phyloP scores from a whole-genome alignment of 2,113 vertebrate species.

The Siniperca chuatsi region DNA sequence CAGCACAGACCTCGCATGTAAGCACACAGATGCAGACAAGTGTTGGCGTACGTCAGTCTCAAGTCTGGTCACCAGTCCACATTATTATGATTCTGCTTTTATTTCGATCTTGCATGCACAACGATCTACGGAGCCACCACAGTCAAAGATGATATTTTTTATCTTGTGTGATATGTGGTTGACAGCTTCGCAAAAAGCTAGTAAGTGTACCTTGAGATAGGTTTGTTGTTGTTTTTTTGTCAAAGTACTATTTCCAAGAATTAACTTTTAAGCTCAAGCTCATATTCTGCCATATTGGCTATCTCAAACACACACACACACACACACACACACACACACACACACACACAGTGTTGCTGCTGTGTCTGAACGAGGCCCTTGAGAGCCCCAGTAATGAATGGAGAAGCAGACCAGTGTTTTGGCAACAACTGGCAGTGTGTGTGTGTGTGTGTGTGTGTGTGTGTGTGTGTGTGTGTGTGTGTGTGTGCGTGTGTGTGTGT shows the following conservation, averaged over 20 bases:
- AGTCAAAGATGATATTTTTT: not conserved
- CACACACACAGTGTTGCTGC: not conserved
- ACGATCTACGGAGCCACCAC: no score
- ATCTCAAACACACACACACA: not conserved
- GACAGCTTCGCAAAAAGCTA: not conserved
- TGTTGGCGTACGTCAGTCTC: not conserved
- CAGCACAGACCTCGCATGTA: slow-evolving; percentile 9
- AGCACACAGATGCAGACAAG: not conserved
- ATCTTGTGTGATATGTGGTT: not conserved
- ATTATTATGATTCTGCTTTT: not conserved
- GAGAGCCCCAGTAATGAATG: slow-evolving; percentile 55
- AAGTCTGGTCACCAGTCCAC: not conserved
- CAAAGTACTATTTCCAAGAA: not conserved
- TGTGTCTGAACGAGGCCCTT: slow-evolving; percentile 41
- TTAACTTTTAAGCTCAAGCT: not conserved
- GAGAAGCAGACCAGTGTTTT: slow-evolving; percentile 65
- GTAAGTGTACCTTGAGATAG: not conserved
- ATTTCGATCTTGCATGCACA: not conserved
- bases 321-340: slow-evolving; percentile 8
- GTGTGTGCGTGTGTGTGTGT: slow-evolving; percentile 38
- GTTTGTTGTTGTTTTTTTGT: not conserved
- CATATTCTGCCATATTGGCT: not conserved
- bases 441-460: slow-evolving; percentile 12
- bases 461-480: slow-evolving; percentile 44
- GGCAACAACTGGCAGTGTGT: slow-evolving; percentile 74